These are phyloP conservation scores for Paelopatides confundens DNA, from an alignment of 53 echinoderm and acorn worm genomes.

Conservation along the genomic window DNA sequence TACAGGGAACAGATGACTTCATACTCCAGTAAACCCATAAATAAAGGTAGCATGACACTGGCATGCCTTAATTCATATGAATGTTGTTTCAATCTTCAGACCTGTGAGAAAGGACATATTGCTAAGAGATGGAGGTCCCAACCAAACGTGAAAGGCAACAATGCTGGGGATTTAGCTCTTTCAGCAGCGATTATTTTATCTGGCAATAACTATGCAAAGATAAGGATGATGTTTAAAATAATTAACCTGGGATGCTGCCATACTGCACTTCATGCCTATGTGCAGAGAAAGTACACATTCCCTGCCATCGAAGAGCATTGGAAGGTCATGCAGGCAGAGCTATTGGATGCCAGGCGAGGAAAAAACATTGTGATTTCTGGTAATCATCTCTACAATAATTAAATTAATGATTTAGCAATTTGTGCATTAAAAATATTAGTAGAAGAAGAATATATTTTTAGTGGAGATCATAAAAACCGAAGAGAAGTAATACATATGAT, in stretches of 20 bases:
- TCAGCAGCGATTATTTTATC: not conserved
- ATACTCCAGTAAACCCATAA: too few relatives aligned
- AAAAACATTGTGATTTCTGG: not conserved
- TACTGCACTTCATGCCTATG: not conserved
- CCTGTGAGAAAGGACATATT: not conserved
- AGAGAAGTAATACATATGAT: too few relatives aligned
- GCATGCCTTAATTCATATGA: too few relatives aligned
- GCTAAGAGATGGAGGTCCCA: not conserved
- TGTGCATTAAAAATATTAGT: too few relatives aligned
- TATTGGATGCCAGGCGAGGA: not conserved
- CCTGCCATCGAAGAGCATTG: not conserved
- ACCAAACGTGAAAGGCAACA: not conserved
- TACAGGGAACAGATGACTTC: too few relatives aligned
- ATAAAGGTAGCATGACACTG: too few relatives aligned
- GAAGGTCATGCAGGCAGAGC: not conserved
- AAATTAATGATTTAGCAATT: too few relatives aligned
- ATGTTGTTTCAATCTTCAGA: not conserved
- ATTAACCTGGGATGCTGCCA: constrained; percentile 3
- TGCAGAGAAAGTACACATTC: not conserved
- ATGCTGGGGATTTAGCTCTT: not conserved
- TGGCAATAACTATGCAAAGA: constrained; percentile 2
- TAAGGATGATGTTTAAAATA: constrained; percentile 2
- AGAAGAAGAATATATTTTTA: too few relatives aligned
- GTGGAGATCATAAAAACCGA: too few relatives aligned
- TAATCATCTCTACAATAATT: too few relatives aligned